A percentile compares a stretch with the other conserved stretches of the same genome.
These are phyloP conservation scores for Acanthosepion esculentum DNA, from an alignment of 2,888 invertebrate genomes.

Conservation along the genomic window DNA sequence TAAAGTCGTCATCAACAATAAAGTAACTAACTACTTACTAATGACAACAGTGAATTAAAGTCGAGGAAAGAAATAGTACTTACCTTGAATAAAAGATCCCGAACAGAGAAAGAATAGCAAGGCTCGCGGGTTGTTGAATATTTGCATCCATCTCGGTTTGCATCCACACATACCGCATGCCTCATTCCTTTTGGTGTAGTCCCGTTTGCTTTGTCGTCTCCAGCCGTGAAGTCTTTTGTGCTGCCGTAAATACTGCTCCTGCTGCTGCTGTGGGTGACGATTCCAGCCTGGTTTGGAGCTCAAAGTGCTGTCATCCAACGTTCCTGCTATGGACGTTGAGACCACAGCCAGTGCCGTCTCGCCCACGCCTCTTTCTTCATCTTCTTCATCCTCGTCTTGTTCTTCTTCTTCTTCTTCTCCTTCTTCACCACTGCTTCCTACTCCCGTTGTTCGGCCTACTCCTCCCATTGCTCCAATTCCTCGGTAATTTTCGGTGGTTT, in stretches of 20 bases:
- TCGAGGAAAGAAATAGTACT: background rate
- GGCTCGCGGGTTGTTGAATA: slow-evolving; percentile 65
- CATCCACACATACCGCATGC: slow-evolving; percentile 63
- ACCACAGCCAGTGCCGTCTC: background rate
- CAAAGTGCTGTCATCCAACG: background rate
- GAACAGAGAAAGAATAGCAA: slow-evolving; percentile 64
- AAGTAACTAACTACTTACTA: no score
- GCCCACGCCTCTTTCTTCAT: background rate
- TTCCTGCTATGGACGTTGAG: background rate
- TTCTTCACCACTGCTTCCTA: background rate
- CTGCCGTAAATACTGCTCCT: background rate
- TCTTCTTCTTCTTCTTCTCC: slow-evolving; percentile 45
- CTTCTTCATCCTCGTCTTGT: slow-evolving; percentile 43
- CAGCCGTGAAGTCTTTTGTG: background rate
- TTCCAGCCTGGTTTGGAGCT: slow-evolving; percentile 35
- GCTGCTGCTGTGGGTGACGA: background rate
- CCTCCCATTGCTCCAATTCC: background rate
- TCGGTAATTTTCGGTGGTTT: slow-evolving; percentile 36
- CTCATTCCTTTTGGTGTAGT: slow-evolving; percentile 52
- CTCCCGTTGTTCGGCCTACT: background rate
- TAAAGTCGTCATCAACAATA: no score
- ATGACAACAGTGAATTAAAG: background rate
- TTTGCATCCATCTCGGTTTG: slow-evolving; percentile 61
- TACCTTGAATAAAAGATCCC: slow-evolving; percentile 68
- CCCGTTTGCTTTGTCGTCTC: background rate